Percentiles rank a stretch among this genome's conserved stretches.
Evolutionary conservation across 2,888 invertebrate genomes (phyloP).

Genomic region (Formica aserva): DNA sequence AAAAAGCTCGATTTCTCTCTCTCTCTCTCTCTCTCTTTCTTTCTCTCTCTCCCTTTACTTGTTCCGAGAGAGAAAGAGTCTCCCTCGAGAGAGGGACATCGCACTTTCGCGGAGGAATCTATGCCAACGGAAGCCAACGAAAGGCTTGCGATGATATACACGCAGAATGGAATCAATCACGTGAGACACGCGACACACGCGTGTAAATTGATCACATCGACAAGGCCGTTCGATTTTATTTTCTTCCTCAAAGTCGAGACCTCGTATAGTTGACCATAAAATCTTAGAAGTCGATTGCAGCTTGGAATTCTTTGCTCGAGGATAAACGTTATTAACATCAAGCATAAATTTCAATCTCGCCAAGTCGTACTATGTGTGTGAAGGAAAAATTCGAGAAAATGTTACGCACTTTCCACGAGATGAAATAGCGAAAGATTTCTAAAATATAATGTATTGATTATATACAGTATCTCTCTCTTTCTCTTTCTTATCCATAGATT

Average conservation of each 20-base stretch:
- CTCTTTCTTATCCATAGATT: not conserved
- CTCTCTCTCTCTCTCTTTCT: not conserved
- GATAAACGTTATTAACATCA: not conserved
- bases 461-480: not conserved
- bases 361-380: not conserved
- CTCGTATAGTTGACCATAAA: not conserved
- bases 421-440: slow-evolving; percentile 26
- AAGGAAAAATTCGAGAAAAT: not conserved
- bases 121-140: slow-evolving; percentile 18
- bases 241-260: not conserved
- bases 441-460: slow-evolving; percentile 31
- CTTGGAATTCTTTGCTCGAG: not conserved
- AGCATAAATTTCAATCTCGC: not conserved
- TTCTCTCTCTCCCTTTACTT: not conserved
- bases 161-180: slow-evolving; percentile 7
- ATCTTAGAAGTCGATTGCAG: not conserved
- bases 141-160: not conserved
- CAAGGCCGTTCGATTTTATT: not conserved
- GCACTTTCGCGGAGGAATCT: slow-evolving; percentile 10
- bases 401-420: not conserved
- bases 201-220: not conserved
- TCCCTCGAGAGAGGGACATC: slow-evolving; percentile 17
- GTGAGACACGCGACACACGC: slow-evolving; percentile 38
- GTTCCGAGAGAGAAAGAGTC: not conserved
- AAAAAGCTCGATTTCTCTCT: not conserved